These are phyloP conservation scores for Orientallactaga bullata DNA, from an alignment of 2,113 vertebrate species.

Conservation along the genomic window DNA sequence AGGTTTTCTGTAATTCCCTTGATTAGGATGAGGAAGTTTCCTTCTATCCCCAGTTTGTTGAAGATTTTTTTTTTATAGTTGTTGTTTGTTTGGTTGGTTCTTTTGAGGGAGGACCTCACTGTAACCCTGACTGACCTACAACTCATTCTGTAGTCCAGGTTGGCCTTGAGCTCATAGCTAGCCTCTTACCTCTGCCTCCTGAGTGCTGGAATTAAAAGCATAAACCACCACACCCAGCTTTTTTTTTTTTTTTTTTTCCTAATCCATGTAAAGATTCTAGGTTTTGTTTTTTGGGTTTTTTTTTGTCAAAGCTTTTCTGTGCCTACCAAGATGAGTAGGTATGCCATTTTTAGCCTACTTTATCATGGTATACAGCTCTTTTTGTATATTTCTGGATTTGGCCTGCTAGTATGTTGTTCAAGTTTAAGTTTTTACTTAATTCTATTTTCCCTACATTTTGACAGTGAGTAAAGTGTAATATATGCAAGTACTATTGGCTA, in stretches of 20 bases:
- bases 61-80: background rate
- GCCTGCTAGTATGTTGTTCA: slow-evolving; percentile 12
- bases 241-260: too few species aligned
- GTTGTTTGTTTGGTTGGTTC: too few species aligned
- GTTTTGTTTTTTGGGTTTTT: too few species aligned
- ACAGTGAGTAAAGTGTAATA: background rate
- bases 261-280: background rate
- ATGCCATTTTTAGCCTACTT: background rate
- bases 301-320: slow-evolving; percentile 22
- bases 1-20: background rate
- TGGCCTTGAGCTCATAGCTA: too few species aligned
- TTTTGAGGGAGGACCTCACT: too few species aligned
- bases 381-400: background rate
- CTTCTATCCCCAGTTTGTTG: background rate
- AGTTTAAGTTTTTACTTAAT: background rate
- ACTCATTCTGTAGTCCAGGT: too few species aligned
- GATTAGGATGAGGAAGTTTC: background rate
- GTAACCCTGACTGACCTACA: too few species aligned
- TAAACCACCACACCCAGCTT: too few species aligned
- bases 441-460: slow-evolving; percentile 1
- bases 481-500: background rate
- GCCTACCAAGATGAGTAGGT: background rate
- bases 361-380: background rate
- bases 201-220: too few species aligned
- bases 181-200: too few species aligned